phyloP scores from a whole-genome alignment of 1,140 invertebrate species.

The Harlomillsia oculata region DNA sequence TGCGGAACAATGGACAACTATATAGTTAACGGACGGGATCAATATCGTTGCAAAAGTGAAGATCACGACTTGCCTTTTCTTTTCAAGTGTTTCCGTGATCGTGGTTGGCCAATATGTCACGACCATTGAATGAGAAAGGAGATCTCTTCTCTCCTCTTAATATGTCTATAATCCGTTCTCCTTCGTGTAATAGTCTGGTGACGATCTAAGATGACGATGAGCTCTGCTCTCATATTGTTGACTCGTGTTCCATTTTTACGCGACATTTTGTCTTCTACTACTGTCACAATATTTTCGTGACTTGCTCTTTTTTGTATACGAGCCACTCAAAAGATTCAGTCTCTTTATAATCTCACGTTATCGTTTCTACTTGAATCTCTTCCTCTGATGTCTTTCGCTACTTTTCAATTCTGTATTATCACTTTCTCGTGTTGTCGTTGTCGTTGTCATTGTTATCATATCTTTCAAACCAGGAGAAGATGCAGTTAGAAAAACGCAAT shows the following conservation, averaged over 20 bases:
- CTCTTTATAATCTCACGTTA: too few species aligned
- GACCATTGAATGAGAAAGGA: slow-evolving; percentile 19
- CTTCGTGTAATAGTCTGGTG: too few species aligned
- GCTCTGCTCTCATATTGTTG: not conserved
- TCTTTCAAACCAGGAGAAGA: too few species aligned
- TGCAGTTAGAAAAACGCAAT: too few species aligned
- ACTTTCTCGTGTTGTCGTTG: too few species aligned
- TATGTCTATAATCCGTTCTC: slow-evolving; percentile 7
- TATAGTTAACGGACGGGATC: slow-evolving; percentile 31
- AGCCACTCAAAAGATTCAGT: too few species aligned
- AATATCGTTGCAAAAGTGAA: slow-evolving; percentile 27
- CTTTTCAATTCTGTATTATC: too few species aligned
- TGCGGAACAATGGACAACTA: slow-evolving; percentile 22
- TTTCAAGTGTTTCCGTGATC: slow-evolving; percentile 31
- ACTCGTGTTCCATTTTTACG: not conserved
- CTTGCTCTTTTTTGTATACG: slow-evolving; percentile 11
- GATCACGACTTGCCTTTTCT: slow-evolving; percentile 31
- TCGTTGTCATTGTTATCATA: too few species aligned
- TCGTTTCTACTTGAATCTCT: too few species aligned
- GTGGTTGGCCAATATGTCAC: slow-evolving; percentile 32
- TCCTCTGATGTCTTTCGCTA: too few species aligned
- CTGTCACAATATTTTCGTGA: slow-evolving; percentile 20
- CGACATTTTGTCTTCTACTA: not conserved
- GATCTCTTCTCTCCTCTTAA: slow-evolving; percentile 11
- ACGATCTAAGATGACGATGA: slow-evolving; percentile 7